Evolutionary conservation across 2,888 invertebrate genomes (phyloP).

Genomic region (Aphrophora alni): DNA sequence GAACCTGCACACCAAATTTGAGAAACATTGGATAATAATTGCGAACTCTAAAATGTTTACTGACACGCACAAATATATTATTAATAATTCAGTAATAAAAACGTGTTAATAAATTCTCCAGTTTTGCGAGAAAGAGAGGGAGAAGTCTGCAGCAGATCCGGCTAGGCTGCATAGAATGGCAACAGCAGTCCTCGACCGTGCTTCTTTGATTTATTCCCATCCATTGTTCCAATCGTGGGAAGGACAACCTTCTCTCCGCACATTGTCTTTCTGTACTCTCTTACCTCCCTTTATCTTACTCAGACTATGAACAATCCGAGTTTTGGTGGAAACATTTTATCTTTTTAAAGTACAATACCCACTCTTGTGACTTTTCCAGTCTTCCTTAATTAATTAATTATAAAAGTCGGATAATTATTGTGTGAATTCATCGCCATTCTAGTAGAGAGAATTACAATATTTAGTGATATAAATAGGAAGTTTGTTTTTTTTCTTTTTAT

Average conservation of each 20-base stretch:
- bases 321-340: neutral
- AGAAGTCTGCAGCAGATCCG: neutral
- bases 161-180: neutral
- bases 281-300: neutral
- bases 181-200: neutral
- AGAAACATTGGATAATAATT: too few relatives aligned
- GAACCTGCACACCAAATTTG: too few relatives aligned
- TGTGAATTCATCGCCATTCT: too few relatives aligned
- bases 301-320: neutral
- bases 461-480: too few relatives aligned
- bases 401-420: too few relatives aligned
- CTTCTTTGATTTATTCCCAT: neutral
- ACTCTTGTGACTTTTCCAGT: neutral
- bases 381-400: neutral
- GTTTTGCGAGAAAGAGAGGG: too few relatives aligned
- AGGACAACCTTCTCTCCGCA: neutral
- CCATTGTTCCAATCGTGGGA: slow-evolving; percentile 9
- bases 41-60: too few relatives aligned
- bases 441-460: too few relatives aligned
- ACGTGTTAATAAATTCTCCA: too few relatives aligned
- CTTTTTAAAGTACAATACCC: neutral
- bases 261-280: neutral
- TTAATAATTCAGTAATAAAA: too few relatives aligned
- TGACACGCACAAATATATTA: too few relatives aligned
- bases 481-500: too few relatives aligned